Evolutionary conservation across 2,113 vertebrate genomes (phyloP).

Genomic region (Podarcis raffonei): DNA sequence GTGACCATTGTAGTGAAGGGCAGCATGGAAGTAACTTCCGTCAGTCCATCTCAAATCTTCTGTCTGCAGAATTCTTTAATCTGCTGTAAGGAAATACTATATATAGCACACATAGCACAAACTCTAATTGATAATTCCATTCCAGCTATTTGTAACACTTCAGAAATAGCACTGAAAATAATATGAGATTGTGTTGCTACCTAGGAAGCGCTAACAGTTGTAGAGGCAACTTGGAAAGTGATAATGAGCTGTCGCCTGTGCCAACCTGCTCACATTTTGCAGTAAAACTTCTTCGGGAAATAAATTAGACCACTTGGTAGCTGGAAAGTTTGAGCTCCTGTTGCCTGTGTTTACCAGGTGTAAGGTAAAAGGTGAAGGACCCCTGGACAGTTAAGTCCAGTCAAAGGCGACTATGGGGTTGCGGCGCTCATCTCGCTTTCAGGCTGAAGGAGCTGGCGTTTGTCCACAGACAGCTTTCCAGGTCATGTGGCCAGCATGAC

Average conservation of each 20-base stretch:
- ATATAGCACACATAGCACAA: not conserved
- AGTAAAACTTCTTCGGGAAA: not conserved
- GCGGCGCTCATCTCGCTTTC: too few species aligned
- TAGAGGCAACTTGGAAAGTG: not conserved
- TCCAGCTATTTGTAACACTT: not conserved
- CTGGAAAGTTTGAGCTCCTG: not conserved
- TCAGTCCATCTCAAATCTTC: too few species aligned
- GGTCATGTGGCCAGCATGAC: too few species aligned
- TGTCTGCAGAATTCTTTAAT: conserved; percentile 4
- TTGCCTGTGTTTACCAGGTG: not conserved
- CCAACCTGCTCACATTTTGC: not conserved
- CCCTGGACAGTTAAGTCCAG: too few species aligned
- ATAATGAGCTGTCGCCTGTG: not conserved
- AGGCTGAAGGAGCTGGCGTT: too few species aligned
- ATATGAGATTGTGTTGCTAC: not conserved
- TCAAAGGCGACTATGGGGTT: too few species aligned
- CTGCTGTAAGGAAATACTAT: not conserved
- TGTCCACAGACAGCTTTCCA: too few species aligned
- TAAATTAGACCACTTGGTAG: not conserved
- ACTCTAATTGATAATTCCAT: conserved; percentile 4
- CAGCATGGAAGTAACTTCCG: too few species aligned
- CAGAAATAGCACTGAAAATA: not conserved
- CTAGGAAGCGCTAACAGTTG: conserved; percentile 19
- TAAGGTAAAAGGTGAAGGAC: too few species aligned
- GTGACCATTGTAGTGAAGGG: too few species aligned